Base-by-base conservation (phyloP, 2,113 vertebrate species). In the Erythrocercus mccallii region DNA sequence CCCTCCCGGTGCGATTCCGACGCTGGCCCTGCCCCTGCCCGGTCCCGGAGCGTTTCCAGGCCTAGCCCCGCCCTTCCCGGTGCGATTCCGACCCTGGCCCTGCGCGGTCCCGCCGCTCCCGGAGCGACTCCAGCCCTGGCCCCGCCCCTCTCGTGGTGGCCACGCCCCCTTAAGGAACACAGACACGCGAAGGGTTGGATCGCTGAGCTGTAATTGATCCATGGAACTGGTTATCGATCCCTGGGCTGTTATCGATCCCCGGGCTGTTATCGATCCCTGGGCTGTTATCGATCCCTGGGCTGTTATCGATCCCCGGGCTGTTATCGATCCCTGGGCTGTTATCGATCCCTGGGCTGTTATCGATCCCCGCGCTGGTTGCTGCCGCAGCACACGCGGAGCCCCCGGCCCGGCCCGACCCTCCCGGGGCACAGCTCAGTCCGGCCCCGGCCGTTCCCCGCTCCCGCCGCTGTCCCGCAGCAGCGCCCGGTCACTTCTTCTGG, bases 401-500 rank as follows among this genome's bases (percentile, higher is more conserved):
- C 69, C 48, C 18, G 5, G 4, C 82, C 69, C 35, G 4, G 13
- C 66, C 61, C 45, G 1, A 45, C 33, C 4, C 44, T 12, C 25
- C 56, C 1, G 40, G 13, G 13, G 44, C 48, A 3, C 5, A 15
- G n/a, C 24, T 2, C 54, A 12, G 77, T 1, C 37, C 28, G 3
- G 40, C 31, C 33, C 74, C 15, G 8, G 17, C 12, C 4, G 6
- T 28, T 8, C 27, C 33, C 33, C 58, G 2, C 3, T 18, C 61
- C 38, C 27, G 50, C 69, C 12, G 25, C 81, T 19, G 83, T 47
- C 68, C 86, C 3, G 85, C 91, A 68, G 84, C 84, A 68, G 86
- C 40, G 0, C n/a, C 1, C 10, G 3, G 23, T 98, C 96, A 98
- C 47, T 96, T 97, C 97, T 98, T 98, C 88, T 98, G 98, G 6